Evolutionary conservation across 2,113 vertebrate genomes (phyloP).

Genomic region (Hippotragus niger): DNA sequence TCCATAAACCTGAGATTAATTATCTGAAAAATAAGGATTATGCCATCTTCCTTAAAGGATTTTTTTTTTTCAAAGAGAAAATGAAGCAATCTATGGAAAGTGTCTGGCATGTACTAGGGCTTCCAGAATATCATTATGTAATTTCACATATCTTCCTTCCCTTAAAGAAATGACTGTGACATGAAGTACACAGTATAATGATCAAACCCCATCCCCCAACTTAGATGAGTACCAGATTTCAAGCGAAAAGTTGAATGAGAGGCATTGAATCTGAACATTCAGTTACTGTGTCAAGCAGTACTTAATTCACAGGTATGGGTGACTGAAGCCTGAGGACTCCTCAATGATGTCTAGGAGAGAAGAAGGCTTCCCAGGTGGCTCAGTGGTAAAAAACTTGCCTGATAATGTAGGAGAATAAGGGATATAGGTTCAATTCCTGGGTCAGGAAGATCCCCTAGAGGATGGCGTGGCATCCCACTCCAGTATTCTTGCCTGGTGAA

Average conservation of each 20-base stretch:
- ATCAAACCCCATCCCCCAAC: not conserved
- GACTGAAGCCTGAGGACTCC: not conserved
- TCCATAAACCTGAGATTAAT: not conserved
- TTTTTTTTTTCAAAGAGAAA: not conserved
- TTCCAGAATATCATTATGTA: conserved; percentile 6
- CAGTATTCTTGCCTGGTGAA: not conserved
- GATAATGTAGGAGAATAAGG: not conserved
- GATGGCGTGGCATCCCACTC: not conserved
- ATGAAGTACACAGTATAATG: not conserved
- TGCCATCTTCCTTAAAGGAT: not conserved
- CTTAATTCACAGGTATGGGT: not conserved
- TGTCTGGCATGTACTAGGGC: not conserved
- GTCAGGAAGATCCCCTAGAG: not conserved
- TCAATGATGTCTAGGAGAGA: not conserved
- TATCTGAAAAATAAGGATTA: not conserved
- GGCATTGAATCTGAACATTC: not conserved
- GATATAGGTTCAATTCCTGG: not conserved
- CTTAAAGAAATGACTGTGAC: not conserved
- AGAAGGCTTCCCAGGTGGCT: not conserved
- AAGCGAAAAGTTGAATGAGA: not conserved
- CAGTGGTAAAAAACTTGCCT: not conserved
- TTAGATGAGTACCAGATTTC: not conserved
- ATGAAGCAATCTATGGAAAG: not conserved
- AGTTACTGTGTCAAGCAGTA: not conserved
- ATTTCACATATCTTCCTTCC: not conserved